phyloP scores from a whole-genome alignment of 1,140 invertebrate species.

The Aphelinus atriplicis region DNA sequence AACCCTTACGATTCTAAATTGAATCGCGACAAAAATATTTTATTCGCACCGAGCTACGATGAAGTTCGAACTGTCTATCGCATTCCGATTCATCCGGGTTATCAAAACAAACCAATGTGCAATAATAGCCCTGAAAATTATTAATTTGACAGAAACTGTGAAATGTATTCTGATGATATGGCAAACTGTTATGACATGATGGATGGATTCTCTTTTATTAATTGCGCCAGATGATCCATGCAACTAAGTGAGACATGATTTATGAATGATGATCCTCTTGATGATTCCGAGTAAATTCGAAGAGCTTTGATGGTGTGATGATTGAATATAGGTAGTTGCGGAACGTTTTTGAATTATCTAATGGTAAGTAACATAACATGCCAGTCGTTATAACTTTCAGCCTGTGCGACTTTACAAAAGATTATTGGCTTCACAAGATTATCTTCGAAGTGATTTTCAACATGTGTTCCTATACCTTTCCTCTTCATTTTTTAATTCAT shows the following conservation, averaged over 20 bases:
- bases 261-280: conserved; percentile 34
- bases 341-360: conserved; percentile 12
- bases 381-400: conserved; percentile 44
- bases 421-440: conserved; percentile 45
- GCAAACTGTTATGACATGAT: conserved; percentile 37
- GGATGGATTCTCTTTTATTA: background rate
- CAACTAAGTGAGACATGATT: conserved; percentile 9
- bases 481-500: background rate
- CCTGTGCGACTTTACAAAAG: conserved; percentile 34
- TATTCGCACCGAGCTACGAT: too few species aligned
- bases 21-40: too few species aligned
- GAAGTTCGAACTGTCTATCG: too few species aligned
- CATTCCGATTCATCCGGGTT: too few species aligned
- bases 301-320: conserved; percentile 30
- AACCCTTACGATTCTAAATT: too few species aligned
- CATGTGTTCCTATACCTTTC: background rate
- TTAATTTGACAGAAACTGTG: conserved; percentile 55
- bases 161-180: conserved; percentile 54
- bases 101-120: too few species aligned
- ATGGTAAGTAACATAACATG: conserved; percentile 46
- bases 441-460: conserved; percentile 45
- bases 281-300: conserved; percentile 5
- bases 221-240: conserved; percentile 33
- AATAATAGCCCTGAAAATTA: conserved; percentile 56
- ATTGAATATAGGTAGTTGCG: conserved; percentile 42